Evolutionary conservation across 2,888 invertebrate genomes (phyloP).

Genomic region (Silvanus unidentatus): DNA sequence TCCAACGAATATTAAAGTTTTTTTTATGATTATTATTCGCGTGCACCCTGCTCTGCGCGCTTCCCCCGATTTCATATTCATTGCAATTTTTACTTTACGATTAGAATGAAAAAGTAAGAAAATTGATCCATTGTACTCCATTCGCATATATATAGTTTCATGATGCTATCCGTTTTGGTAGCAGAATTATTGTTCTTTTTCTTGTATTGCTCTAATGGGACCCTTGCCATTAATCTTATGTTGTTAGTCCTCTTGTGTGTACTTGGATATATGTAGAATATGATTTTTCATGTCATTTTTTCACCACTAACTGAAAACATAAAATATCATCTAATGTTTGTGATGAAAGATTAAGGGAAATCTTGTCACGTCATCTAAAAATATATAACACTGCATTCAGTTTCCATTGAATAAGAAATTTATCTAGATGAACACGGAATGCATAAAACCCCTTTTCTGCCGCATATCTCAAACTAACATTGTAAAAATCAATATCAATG

Average conservation of each 20-base stretch:
- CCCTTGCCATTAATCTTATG: conserved; percentile 25
- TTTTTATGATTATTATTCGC: conserved; percentile 11
- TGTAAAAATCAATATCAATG: too few relatives aligned
- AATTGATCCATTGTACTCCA: background rate
- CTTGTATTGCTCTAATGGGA: conserved; percentile 22
- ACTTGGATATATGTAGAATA: background rate
- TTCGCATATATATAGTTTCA: too few relatives aligned
- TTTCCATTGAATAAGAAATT: too few relatives aligned
- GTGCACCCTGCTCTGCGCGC: too few relatives aligned
- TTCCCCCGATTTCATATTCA: conserved; percentile 7
- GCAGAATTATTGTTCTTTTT: conserved; percentile 7
- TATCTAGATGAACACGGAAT: too few relatives aligned
- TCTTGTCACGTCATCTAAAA: background rate
- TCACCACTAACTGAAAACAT: too few relatives aligned
- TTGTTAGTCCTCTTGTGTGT: background rate
- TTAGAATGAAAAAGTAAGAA: background rate
- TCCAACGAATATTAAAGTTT: conserved; percentile 27
- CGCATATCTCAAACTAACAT: too few relatives aligned
- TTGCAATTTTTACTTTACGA: conserved; percentile 17
- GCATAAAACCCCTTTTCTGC: too few relatives aligned
- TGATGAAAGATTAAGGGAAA: conserved; percentile 7
- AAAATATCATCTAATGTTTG: conserved; percentile 3
- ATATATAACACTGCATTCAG: too few relatives aligned
- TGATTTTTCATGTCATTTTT: conserved; percentile 1
- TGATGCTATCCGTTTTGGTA: too few relatives aligned